Evolutionary conservation across 2,888 invertebrate genomes (phyloP), one percentile per base, ranked within the genome.

Genomic region (Pheosia gnoma): DNA sequence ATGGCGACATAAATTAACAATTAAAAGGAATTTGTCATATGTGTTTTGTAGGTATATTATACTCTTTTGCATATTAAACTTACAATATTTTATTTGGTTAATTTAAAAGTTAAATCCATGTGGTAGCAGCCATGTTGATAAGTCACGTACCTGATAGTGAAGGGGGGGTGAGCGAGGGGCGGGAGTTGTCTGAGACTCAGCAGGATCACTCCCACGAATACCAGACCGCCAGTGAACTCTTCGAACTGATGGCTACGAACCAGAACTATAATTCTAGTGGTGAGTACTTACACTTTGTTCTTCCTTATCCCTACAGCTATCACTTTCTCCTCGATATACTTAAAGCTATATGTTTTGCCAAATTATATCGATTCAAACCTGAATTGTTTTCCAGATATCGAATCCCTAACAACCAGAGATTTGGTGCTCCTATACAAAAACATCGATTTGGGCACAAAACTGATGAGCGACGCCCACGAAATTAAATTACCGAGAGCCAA

Each of bases 361-460:
- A 25, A 25, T 25, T 25, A 25, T 25, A 25, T 25, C 25, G 25
- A 25, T 25, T 25, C 25, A 25, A 25, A 39, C 5, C 39, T 3
- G 9, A 7, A 9, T 9, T 39, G 25, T 61, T 13, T 78, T 79
- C 13, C 78, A 86, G 86, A 75, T 65, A 77, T 79, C 10, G 80
- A 81, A 51, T 66, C 80, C n/a, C 70, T 91, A 10, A 81, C 84
- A 25, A 77, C 87, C 11, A 82, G 82, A 63, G 92, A 93, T 70
- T 78, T 93, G 63, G 86, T 92, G 5, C 82, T 91, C 37, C 75
- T 93, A 7, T 92, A 92, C 71, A 87, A 91, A 80, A 93, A 93
- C 69, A 84, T 90, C 7, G 93, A 92, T 59, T 62, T 86, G 57
- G 89, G 84, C 4, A 83, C 85, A 7, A 86, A 85, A 60, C 78